Evolutionary conservation across 2,888 invertebrate species (phyloP).

Genomic region (Proisotoma minuta): DNA sequence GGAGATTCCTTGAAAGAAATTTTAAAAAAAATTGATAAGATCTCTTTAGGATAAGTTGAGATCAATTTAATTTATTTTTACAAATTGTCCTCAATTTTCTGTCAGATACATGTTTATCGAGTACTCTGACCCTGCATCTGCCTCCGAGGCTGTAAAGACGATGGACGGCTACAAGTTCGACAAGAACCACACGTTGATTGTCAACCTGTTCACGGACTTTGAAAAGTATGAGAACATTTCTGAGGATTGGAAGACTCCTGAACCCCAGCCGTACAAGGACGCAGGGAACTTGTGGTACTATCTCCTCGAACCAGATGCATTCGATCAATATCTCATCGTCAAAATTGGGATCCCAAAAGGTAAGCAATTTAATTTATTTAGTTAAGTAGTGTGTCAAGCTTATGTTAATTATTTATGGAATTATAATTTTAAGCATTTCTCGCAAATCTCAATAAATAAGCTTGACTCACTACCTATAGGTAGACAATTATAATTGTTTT

Average conservation of each 20-base stretch:
- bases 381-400: background rate
- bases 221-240: conserved; percentile 87
- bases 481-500: too few species aligned
- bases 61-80: too few species aligned
- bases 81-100: too few species aligned
- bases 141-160: conserved; percentile 80
- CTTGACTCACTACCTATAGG: too few species aligned
- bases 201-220: conserved; percentile 92
- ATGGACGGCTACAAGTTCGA: conserved; percentile 83
- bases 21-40: too few species aligned
- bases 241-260: conserved; percentile 82
- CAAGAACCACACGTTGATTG: conserved; percentile 78
- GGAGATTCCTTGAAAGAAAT: too few species aligned
- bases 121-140: conserved; percentile 75
- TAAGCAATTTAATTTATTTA: too few species aligned
- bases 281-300: conserved; percentile 90
- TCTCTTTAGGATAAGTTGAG: too few species aligned
- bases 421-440: background rate
- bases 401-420: background rate
- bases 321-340: conserved; percentile 84
- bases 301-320: conserved; percentile 87
- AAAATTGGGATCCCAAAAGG: conserved; percentile 45
- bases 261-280: conserved; percentile 81
- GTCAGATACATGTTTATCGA: conserved; percentile 86
- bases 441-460: too few species aligned